Conservation (phyloP, 2,888 invertebrate genomes). For the Nesidiocoris tenuis region DNA sequence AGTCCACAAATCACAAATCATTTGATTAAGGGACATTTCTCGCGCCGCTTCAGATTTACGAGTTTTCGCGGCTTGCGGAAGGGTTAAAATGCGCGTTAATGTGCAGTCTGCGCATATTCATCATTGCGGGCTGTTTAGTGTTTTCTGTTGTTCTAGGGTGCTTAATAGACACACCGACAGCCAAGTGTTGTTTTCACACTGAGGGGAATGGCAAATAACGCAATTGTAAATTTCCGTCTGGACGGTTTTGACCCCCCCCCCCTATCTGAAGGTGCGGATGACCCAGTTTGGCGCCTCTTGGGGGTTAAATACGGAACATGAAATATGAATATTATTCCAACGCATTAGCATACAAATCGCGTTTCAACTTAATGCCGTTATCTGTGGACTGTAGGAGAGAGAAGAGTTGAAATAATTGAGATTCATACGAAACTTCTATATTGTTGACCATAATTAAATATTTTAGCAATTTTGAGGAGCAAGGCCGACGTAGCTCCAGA, state of each 20-base stretch:
- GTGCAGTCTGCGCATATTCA: constrained; percentile 33
- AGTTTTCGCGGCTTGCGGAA: constrained; percentile 35
- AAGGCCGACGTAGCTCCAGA: too few species aligned
- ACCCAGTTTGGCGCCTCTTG: background rate
- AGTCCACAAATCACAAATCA: constrained; percentile 48
- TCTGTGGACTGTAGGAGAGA: too few species aligned
- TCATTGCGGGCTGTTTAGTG: background rate
- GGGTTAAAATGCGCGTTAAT: constrained; percentile 41
- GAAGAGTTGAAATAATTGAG: too few species aligned
- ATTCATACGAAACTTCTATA: too few species aligned
- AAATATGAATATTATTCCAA: background rate
- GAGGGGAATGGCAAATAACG: background rate
- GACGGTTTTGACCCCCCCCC: background rate
- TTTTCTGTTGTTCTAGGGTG: background rate
- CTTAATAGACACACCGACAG: background rate
- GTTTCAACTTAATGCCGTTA: background rate
- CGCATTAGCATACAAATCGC: background rate
- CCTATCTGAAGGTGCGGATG: background rate
- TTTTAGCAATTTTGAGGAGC: too few species aligned
- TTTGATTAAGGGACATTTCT: constrained; percentile 46
- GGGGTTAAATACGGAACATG: background rate
- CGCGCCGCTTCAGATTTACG: constrained; percentile 29
- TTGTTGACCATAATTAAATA: too few species aligned
- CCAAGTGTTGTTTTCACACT: background rate
- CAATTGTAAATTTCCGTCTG: constrained; percentile 15